Conservation (phyloP, 1,140 invertebrate species). For the Drosophila ohnishii region DNA sequence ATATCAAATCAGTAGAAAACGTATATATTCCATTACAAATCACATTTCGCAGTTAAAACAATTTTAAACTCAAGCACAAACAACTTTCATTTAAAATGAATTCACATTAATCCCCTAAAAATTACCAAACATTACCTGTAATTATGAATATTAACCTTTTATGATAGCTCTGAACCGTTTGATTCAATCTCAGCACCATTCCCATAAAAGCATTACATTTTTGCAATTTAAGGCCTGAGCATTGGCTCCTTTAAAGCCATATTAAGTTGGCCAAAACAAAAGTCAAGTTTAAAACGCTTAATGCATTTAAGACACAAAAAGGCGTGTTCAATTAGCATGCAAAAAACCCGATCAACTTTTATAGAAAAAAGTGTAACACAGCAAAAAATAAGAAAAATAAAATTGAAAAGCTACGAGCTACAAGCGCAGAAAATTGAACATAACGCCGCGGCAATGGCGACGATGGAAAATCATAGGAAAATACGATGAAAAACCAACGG, state of each 20-base stretch:
- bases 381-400: constrained; percentile 1
- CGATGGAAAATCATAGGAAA: constrained; percentile 50
- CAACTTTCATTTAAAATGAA: not conserved
- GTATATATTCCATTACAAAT: not conserved
- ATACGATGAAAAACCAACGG: constrained; percentile 49
- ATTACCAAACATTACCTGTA: not conserved
- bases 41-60: not conserved
- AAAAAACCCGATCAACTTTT: constrained; percentile 52
- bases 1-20: not conserved
- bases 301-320: constrained; percentile 69
- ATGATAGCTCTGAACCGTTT: constrained; percentile 35
- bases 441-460: constrained; percentile 38
- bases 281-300: constrained; percentile 75
- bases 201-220: constrained; percentile 19
- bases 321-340: constrained; percentile 80
- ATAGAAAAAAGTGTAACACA: constrained; percentile 34
- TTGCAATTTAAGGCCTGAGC: constrained; percentile 21
- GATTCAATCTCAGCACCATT: constrained; percentile 16
- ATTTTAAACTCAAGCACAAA: not conserved
- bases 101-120: not conserved
- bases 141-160: constrained; percentile 23
- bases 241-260: constrained; percentile 8
- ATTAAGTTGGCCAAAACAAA: constrained; percentile 41
- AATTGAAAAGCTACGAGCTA: constrained; percentile 45
- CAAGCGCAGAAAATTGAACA: constrained; percentile 77